phyloP scores from a whole-genome alignment of 1,140 invertebrate species.

The Aphelenchoides fujianensis region DNA sequence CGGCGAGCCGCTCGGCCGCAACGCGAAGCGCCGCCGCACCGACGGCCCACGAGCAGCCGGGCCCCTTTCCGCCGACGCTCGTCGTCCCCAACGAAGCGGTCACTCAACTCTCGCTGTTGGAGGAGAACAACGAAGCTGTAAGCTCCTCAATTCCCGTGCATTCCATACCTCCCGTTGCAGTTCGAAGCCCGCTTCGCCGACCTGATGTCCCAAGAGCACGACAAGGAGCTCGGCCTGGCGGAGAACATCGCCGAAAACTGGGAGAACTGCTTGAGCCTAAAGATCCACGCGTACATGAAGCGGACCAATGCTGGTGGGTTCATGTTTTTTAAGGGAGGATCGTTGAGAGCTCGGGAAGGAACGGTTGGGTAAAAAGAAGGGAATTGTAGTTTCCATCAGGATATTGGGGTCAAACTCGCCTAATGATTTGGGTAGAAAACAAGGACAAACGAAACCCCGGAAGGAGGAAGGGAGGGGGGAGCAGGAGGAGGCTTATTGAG shows the following conservation, averaged over 20 bases:
- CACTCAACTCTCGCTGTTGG: slow-evolving; percentile 5
- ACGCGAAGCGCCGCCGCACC: not conserved
- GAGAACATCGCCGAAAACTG: not conserved
- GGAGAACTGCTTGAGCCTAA: slow-evolving; percentile 3
- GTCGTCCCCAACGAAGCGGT: slow-evolving; percentile 6
- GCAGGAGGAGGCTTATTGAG: too few species aligned
- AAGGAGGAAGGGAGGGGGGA: too few species aligned
- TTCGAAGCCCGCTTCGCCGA: slow-evolving; percentile 13
- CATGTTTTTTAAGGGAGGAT: too few species aligned
- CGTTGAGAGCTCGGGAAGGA: too few species aligned
- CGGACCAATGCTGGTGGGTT: not conserved
- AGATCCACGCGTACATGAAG: slow-evolving; percentile 8
- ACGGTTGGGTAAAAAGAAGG: too few species aligned
- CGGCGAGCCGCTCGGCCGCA: not conserved
- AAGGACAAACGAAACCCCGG: too few species aligned
- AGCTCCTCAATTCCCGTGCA: too few species aligned
- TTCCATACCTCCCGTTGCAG: slow-evolving; percentile 4
- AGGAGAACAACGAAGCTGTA: slow-evolving; percentile 4
- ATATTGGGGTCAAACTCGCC: too few species aligned
- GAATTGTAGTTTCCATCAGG: too few species aligned
- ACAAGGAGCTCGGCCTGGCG: slow-evolving; percentile 8
- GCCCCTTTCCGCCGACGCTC: not conserved
- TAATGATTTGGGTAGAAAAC: too few species aligned
- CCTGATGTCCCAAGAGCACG: slow-evolving; percentile 1
- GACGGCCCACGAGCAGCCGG: not conserved